A percentile compares a stretch with the other conserved stretches of the same genome.
These are phyloP conservation scores for Callorhinus ursinus DNA, from an alignment of 2,113 vertebrate species.

Conservation along the genomic window DNA sequence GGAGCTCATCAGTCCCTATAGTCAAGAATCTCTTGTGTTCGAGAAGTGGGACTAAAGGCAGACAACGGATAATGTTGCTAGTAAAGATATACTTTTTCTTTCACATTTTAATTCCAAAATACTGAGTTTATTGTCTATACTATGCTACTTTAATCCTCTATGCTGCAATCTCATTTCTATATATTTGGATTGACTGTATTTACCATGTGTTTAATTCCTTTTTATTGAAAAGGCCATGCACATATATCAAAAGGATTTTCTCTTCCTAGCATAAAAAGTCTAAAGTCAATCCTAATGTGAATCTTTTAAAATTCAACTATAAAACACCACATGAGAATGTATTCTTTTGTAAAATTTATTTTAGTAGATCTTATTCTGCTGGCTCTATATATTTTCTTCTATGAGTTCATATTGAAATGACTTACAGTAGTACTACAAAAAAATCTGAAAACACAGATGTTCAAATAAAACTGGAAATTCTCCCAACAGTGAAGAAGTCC, in stretches of 20 bases:
- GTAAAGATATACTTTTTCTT: background rate
- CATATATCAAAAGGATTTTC: slow-evolving; percentile 16
- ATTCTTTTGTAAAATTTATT: slow-evolving; percentile 45
- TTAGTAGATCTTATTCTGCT: slow-evolving; percentile 41
- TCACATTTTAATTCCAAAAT: slow-evolving; percentile 2
- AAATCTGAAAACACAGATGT: slow-evolving; percentile 60
- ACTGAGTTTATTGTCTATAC: background rate
- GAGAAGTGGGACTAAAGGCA: background rate
- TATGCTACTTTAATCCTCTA: background rate
- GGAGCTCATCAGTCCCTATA: background rate
- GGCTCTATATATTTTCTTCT: slow-evolving; percentile 51
- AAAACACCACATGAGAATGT: background rate
- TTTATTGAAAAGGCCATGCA: slow-evolving; percentile 35
- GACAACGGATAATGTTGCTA: background rate
- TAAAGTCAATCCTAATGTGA: background rate
- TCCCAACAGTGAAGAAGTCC: slow-evolving; percentile 41
- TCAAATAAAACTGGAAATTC: slow-evolving; percentile 37
- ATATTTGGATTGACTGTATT: background rate
- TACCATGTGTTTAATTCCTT: slow-evolving; percentile 53
- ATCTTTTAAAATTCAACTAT: slow-evolving; percentile 56
- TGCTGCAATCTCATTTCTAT: slow-evolving; percentile 41
- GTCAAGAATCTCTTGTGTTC: background rate
- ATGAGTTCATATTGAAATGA: slow-evolving; percentile 53
- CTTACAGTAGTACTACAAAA: slow-evolving; percentile 39
- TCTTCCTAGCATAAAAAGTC: background rate